Evolutionary conservation across 2,113 vertebrate genomes (phyloP).

Genomic region (Regulus satrapa): DNA sequence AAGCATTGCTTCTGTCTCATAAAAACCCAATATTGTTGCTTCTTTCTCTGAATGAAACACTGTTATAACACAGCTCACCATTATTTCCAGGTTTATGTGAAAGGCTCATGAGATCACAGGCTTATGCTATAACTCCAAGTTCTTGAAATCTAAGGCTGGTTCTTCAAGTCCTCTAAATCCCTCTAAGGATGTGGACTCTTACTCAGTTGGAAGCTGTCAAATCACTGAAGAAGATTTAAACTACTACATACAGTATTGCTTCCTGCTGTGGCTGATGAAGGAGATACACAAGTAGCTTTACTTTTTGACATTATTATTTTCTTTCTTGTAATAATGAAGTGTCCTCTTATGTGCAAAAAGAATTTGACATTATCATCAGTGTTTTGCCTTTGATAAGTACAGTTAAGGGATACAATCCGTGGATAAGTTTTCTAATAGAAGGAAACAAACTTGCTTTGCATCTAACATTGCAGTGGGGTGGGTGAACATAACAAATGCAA

Average conservation of each 20-base stretch:
- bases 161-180: not conserved
- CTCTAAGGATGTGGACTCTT: not conserved
- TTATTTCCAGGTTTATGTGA: not conserved
- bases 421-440: not conserved
- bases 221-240: not conserved
- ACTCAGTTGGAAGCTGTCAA: constrained; percentile 28
- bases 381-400: not conserved
- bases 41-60: not conserved
- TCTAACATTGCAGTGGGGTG: not conserved
- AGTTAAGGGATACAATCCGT: not conserved
- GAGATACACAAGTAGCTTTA: not conserved
- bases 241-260: not conserved
- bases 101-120: rapidly evolving
- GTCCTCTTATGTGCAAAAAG: not conserved
- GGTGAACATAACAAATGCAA: not conserved
- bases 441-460: not conserved
- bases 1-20: not conserved
- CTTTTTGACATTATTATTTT: constrained; percentile 6
- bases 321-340: not conserved
- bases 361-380: not conserved
- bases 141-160: not conserved
- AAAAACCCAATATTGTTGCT: not conserved
- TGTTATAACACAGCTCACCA: not conserved
- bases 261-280: constrained; percentile 43
- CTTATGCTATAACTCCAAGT: not conserved